phyloP scores from a whole-genome alignment of 1,140 invertebrate genomes.

The Ceratina australensis region DNA sequence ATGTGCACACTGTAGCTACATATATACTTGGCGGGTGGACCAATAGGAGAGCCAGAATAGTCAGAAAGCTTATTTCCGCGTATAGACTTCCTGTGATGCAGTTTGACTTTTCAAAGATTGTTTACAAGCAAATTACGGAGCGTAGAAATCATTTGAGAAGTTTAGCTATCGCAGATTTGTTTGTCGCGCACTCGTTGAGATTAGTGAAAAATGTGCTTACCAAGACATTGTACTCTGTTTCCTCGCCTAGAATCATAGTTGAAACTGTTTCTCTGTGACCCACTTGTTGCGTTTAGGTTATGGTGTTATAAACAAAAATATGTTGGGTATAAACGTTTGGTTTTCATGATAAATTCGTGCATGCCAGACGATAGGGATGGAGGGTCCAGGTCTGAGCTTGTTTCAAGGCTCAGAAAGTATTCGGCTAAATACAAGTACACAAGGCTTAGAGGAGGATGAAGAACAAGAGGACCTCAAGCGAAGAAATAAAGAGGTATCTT shows the following conservation, averaged over 20 bases:
- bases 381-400: conserved; percentile 75
- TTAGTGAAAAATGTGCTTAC: conserved; percentile 46
- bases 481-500: conserved; percentile 72
- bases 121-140: conserved; percentile 69
- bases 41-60: conserved; percentile 53
- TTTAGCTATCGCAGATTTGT: conserved; percentile 16
- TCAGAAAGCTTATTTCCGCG: conserved; percentile 62
- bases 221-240: conserved; percentile 27
- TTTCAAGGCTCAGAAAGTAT: conserved; percentile 74
- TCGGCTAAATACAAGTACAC: conserved; percentile 66
- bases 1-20: too few relatives aligned
- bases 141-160: conserved; percentile 37
- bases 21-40: conserved; percentile 21
- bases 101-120: conserved; percentile 74
- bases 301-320: conserved; percentile 78
- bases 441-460: conserved; percentile 74
- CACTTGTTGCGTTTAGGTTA: conserved; percentile 77
- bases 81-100: conserved; percentile 62
- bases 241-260: conserved; percentile 33
- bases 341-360: conserved; percentile 45
- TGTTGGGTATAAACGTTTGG: conserved; percentile 64
- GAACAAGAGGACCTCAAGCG: conserved; percentile 74
- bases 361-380: conserved; percentile 70
- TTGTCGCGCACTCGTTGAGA: conserved; percentile 14
- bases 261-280: conserved; percentile 63